Base-by-base conservation (phyloP, 2,888 invertebrate species). In the Hymenopus coronatus region DNA sequence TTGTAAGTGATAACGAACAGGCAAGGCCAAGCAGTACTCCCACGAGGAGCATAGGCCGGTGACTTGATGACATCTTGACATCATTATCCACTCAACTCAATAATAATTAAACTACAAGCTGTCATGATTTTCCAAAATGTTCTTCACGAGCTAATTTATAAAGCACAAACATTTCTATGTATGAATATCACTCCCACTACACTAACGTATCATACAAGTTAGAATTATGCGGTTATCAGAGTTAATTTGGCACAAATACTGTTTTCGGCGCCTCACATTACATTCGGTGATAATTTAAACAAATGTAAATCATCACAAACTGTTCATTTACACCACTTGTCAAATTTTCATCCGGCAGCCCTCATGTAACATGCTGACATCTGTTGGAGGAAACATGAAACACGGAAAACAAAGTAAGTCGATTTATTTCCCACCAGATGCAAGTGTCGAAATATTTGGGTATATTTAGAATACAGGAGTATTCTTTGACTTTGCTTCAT, bases 81-180 rank as follows among this genome's bases (percentile, higher is more conserved):
- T 82, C 81, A 54, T 88, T 82, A 54, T 84, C 81, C 54, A 83
- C 30, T 28, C 93, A 95, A 90, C 95, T 70, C 20, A 70, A 20
- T 25, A 70, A 70, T 25, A 20, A 70, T 20, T 70, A 70, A 70
- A 70, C 54, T 25, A 3, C 54, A 20, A 20, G 20, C 14, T 70
- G 54, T 70, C 54, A 70, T 70, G 25, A 70, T 70, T 70, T 70
- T 70, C 54, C 6, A 20, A 70, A 70, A 70, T 15, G 1, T 70
- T 70, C 54, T 70, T 70, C 54, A 2, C 25, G 15, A 70, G 20
- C 20, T 70, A 70, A 70, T 70, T 70, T 70, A 15, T 2, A 70
- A 70, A 15, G 2, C 54, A 70, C 54, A 70, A 15, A 8, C 54
- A 70, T 70, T 70, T 70, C 54, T 70, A 25, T 20, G 15, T 70